phyloP scores from a whole-genome alignment of 2,113 vertebrate species.

The Perca schrenkii region DNA sequence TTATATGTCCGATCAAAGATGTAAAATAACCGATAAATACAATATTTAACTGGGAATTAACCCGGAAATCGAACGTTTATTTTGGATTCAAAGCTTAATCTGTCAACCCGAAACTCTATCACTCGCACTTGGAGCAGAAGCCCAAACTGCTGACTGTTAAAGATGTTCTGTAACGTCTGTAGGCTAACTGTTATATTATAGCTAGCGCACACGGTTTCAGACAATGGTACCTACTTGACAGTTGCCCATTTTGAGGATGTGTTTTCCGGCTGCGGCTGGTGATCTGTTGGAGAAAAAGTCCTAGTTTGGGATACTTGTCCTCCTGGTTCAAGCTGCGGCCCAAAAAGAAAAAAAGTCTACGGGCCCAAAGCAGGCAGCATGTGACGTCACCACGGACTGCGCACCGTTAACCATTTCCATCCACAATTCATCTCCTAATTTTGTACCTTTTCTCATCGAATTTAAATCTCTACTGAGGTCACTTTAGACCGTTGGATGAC shows the following conservation, averaged over 20 bases:
- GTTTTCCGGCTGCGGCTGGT: not conserved
- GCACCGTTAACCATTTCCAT: slow-evolving; percentile 48
- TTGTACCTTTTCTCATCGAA: no score
- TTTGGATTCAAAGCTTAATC: not conserved
- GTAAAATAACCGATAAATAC: not conserved
- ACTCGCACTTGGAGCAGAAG: not conserved
- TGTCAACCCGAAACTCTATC: not conserved
- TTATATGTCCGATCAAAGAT: fast-evolving
- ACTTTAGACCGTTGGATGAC: no score
- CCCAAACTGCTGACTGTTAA: not conserved
- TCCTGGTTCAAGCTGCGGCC: slow-evolving; percentile 36
- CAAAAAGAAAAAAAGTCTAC: not conserved
- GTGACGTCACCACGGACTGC: slow-evolving; percentile 66
- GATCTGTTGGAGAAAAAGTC: not conserved
- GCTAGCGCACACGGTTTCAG: not conserved
- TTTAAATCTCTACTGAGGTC: no score
- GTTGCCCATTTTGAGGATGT: slow-evolving; percentile 80
- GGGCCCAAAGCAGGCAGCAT: not conserved
- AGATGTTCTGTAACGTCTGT: not conserved
- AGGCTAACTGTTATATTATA: no score
- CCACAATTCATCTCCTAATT: no score
- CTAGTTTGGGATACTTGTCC: not conserved
- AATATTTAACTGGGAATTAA: fast-evolving
- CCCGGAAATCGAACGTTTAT: fast-evolving
- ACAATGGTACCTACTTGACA: slow-evolving; percentile 75